Evolutionary conservation across 2,113 vertebrate genomes (phyloP).

Genomic region (Bucco capensis): DNA sequence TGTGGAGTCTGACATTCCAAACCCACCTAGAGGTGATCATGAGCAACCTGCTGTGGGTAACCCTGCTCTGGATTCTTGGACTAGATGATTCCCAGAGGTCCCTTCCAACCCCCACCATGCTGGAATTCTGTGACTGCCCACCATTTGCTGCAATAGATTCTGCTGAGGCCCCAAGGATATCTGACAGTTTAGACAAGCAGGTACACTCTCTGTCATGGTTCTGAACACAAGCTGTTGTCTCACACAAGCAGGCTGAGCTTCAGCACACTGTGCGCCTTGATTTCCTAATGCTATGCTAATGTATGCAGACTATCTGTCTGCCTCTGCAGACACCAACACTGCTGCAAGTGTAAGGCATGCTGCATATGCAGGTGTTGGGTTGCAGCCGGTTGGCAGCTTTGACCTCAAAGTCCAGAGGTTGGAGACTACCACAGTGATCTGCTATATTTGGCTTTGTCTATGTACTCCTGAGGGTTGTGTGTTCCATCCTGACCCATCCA

Average conservation of each 20-base stretch:
- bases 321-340: not conserved
- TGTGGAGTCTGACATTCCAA: too few species aligned
- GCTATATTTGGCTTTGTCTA: not conserved
- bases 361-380: not conserved
- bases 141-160: not conserved
- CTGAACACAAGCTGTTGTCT: not conserved
- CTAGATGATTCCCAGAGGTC: not conserved
- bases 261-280: fast-evolving
- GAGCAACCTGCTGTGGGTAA: too few species aligned
- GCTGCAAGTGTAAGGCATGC: not conserved
- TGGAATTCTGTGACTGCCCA: too few species aligned
- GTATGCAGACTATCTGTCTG: not conserved
- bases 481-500: fast-evolving
- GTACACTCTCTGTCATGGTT: not conserved
- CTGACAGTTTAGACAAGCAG: not conserved
- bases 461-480: fast-evolving
- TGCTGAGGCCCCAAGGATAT: not conserved
- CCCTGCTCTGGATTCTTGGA: not conserved
- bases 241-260: not conserved
- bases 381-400: not conserved
- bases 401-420: not conserved
- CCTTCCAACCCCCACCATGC: not conserved
- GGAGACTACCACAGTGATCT: not conserved
- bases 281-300: not conserved
- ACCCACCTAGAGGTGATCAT: too few species aligned